These are phyloP conservation scores for Candidula unifasciata DNA, from an alignment of 2,888 invertebrate genomes.

Conservation along the genomic window DNA sequence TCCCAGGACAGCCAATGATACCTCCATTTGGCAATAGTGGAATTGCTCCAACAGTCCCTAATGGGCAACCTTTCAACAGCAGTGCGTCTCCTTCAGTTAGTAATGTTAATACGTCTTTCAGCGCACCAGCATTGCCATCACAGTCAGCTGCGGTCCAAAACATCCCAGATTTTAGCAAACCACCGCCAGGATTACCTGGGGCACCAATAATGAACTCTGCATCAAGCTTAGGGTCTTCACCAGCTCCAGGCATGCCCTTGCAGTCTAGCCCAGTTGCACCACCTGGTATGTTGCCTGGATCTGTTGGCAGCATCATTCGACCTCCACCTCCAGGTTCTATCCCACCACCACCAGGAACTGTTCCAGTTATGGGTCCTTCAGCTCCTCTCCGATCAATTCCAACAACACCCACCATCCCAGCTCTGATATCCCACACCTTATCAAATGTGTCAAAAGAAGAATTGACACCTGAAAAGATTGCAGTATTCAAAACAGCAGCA, in stretches of 20 bases:
- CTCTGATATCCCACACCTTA: constrained; percentile 46
- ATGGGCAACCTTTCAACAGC: constrained; percentile 24
- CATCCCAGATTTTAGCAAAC: constrained; percentile 47
- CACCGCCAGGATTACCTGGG: constrained; percentile 44
- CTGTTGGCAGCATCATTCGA: constrained; percentile 27
- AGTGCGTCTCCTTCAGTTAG: constrained; percentile 17
- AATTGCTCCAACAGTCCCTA: constrained; percentile 18
- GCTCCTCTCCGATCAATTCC: not conserved
- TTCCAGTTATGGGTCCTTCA: constrained; percentile 34
- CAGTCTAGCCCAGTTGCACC: constrained; percentile 38
- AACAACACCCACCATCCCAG: constrained; percentile 44
- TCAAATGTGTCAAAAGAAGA: constrained; percentile 47
- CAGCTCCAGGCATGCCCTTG: constrained; percentile 25
- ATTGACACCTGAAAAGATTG: constrained; percentile 48
- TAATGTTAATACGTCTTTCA: constrained; percentile 13
- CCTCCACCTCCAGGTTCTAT: constrained; percentile 49
- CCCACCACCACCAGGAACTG: constrained; percentile 40
- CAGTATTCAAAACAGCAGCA: constrained; percentile 49
- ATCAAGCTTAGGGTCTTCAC: constrained; percentile 29
- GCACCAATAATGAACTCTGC: not conserved
- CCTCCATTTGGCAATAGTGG: constrained; percentile 40
- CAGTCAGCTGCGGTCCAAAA: constrained; percentile 4
- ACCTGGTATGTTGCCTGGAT: constrained; percentile 28
- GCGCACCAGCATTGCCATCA: not conserved
- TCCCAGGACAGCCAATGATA: constrained; percentile 47